phyloP scores from a whole-genome alignment of 2,797 vertebrate genomes.

The Sebastes jordani region DNA sequence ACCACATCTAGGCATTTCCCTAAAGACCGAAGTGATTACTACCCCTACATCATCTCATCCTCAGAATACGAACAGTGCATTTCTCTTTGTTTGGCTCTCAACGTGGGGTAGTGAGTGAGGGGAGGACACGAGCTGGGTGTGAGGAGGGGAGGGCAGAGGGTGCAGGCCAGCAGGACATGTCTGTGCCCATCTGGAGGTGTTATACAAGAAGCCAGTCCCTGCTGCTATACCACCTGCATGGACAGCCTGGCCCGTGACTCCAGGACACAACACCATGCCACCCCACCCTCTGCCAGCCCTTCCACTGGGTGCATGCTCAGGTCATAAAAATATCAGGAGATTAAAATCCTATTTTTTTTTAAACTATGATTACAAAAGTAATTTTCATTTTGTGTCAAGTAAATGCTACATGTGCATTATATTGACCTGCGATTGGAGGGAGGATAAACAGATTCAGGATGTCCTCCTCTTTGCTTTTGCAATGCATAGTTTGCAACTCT shows the following conservation, averaged over 20 bases:
- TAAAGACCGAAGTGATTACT: slow-evolving; percentile 69
- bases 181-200: slow-evolving; percentile 60
- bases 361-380: slow-evolving; percentile 75
- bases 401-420: slow-evolving; percentile 79
- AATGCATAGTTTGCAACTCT: slow-evolving; percentile 82
- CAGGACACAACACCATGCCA: slow-evolving; percentile 3
- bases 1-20: slow-evolving; percentile 65
- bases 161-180: slow-evolving; percentile 28
- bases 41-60: slow-evolving; percentile 60
- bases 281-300: slow-evolving; percentile 43
- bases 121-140: slow-evolving; percentile 54
- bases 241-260: slow-evolving; percentile 36
- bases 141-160: slow-evolving; percentile 42
- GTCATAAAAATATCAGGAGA: slow-evolving; percentile 68
- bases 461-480: slow-evolving; percentile 72
- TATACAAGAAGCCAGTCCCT: slow-evolving; percentile 32
- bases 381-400: slow-evolving; percentile 63
- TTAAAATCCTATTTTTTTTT: slow-evolving; percentile 53
- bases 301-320: slow-evolving; percentile 73
- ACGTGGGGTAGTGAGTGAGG: slow-evolving; percentile 50
- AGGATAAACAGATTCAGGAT: slow-evolving; percentile 47
- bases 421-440: slow-evolving; percentile 68
- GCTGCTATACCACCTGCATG: slow-evolving; percentile 54
- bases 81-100: slow-evolving; percentile 76
- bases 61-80: slow-evolving; percentile 75